Evolutionary conservation across 37 sponge, comb jelly and placozoan genomes (phyloP), one percentile per base, ranked within the genome.

Genomic region (Agelas oroides): DNA sequence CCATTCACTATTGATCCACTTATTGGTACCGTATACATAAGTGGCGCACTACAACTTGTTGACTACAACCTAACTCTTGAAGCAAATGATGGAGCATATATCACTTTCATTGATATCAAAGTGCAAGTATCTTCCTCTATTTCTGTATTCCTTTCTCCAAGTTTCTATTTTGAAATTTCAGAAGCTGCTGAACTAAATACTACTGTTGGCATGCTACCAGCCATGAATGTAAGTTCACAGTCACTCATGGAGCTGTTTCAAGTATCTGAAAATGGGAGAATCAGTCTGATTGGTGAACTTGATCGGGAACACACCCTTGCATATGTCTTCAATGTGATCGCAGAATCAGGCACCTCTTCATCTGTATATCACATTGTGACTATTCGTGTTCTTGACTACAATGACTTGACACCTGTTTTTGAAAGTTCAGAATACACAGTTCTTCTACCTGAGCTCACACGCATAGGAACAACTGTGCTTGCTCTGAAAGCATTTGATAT

Each of bases 391-490:
- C 65, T 40, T 17, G 96, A 93, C 84, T 53, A 5, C 41, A 93
- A 93, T 87, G 93, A 96, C 61, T 67, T 80, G 25, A 69, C 84
- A 1, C 91, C 96, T 59, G 18, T 41, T 31, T 92, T 93, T 73
- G 71, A 73, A 66, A 68, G 53, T 70, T 46, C 0, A 0, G 63
- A 25, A 0, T 96, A 90, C 71, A 28, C 21, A 19, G 71, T 78
- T 8, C 32, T 20, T 30, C 27, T 96, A 6, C 73, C 87, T 39
- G 93, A 92, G 81, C 35, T 60, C 1, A 75, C 70, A 52, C 73
- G 81, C 5, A 16, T 78, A 14, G 78, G 73, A 12, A 63, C 91
- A 35, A 54, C 80, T 32, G 32, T 96, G 19, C 53, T 89, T 15
- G 59, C 54, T 8, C 73, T 96, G 8, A n/a, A 37, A 36, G 94